A percentile compares a stretch with the other conserved stretches of the same genome.
These are phyloP conservation scores for Huso huso DNA, from an alignment of 2,797 vertebrate genomes.

Conservation along the genomic window DNA sequence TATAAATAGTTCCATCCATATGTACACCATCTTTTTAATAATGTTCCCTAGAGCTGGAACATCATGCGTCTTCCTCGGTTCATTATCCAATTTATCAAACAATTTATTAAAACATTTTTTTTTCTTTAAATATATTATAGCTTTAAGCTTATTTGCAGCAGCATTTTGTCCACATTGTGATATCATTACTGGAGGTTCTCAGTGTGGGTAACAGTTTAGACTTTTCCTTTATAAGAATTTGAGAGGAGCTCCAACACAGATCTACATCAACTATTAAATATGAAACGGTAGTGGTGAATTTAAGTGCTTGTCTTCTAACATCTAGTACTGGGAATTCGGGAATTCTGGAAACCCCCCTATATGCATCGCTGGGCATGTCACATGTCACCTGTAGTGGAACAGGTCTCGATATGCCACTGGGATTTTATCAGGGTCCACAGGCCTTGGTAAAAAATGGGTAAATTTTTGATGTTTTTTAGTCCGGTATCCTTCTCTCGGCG, in stretches of 20 bases:
- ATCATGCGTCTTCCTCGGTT: constrained; percentile 62
- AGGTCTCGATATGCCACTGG: constrained; percentile 85
- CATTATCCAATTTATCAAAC: constrained; percentile 34
- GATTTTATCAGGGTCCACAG: constrained; percentile 91
- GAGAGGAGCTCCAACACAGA: too few species aligned
- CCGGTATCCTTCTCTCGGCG: constrained; percentile 87
- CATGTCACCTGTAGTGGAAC: constrained; percentile 89
- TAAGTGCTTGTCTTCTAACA: constrained; percentile 47
- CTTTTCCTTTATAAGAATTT: too few species aligned
- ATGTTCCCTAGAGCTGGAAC: constrained; percentile 69
- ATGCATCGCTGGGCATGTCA: constrained; percentile 31
- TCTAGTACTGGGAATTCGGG: constrained; percentile 33
- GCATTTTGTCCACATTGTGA: constrained; percentile 13
- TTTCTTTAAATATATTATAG: constrained; percentile 33
- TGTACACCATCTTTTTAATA: constrained; percentile 86
- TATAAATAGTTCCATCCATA: constrained; percentile 96
- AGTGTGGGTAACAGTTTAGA: constrained; percentile 23
- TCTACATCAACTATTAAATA: constrained; percentile 23
- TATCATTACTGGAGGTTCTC: constrained; percentile 21
- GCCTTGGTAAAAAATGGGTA: constrained; percentile 91
- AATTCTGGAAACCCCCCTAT: constrained; percentile 14
- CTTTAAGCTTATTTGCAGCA: constrained; percentile 28
- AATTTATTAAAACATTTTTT: constrained; percentile 28
- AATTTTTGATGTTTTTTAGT: constrained; percentile 98
- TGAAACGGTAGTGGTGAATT: constrained; percentile 15